Percentiles rank a stretch among this genome's conserved stretches.
Conservation (phyloP, 2,888 invertebrate genomes). For the Hirtodrosophila duncani region DNA sequence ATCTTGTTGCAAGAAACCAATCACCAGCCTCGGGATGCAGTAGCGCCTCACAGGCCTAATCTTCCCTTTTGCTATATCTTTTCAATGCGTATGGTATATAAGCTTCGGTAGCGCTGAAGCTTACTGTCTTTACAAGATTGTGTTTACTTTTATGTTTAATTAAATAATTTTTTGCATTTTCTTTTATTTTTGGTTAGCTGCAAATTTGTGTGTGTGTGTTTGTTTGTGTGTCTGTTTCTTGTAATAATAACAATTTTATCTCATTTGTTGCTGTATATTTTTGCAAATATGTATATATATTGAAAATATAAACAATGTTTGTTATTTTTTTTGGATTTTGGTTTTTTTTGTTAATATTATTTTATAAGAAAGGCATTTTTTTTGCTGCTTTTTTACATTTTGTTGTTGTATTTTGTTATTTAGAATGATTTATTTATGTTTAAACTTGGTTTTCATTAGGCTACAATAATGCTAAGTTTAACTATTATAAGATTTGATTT, state of each 20-base stretch:
- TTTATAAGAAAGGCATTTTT: slow-evolving; percentile 62
- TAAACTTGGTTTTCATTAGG: slow-evolving; percentile 41
- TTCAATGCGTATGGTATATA: too few species aligned
- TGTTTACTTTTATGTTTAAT: too few species aligned
- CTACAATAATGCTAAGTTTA: slow-evolving; percentile 54
- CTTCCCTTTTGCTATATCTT: too few species aligned
- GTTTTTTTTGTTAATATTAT: slow-evolving; percentile 23
- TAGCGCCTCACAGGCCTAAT: too few species aligned
- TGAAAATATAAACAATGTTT: slow-evolving; percentile 70
- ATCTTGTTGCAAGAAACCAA: too few species aligned
- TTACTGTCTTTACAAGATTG: too few species aligned
- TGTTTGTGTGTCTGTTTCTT: slow-evolving; percentile 1
- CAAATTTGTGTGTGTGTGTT: slow-evolving; percentile 4
- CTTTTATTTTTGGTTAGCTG: slow-evolving; percentile 2
- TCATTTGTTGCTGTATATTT: slow-evolving; percentile 16
- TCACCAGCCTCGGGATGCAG: too few species aligned
- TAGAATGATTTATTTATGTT: slow-evolving; percentile 42
- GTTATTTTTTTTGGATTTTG: too few species aligned
- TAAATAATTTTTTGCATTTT: slow-evolving; percentile 24
- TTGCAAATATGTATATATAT: slow-evolving; percentile 38
- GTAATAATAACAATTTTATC: slow-evolving; percentile 31
- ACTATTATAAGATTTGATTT: slow-evolving; percentile 64
- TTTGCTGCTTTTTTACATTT: slow-evolving; percentile 14
- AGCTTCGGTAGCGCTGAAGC: too few species aligned
- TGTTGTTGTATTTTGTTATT: slow-evolving; percentile 27